Evolutionary conservation across 2,888 invertebrate genomes (phyloP), one percentile per base, ranked within the genome.

Genomic region (Oscheius sp.): DNA sequence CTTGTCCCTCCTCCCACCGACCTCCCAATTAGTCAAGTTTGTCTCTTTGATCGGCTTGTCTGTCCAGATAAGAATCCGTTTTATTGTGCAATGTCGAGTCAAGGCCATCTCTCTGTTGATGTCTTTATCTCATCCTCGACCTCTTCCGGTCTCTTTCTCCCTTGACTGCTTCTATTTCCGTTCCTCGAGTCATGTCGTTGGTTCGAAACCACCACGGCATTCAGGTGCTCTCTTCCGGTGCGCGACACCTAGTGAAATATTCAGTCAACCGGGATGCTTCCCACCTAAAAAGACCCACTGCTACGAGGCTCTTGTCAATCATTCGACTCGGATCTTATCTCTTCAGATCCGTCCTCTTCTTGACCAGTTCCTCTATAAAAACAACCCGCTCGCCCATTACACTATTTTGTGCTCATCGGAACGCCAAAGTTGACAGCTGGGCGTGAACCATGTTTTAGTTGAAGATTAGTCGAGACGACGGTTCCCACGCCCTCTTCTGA

Each of bases 381-480:
- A 53, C 68, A 21, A 35, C 21, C 1, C 42, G 13, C n/a, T 21
- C 53, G 55, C 42, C 68, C 55, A 53, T 68, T 55, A 68, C 68
- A 68, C 68, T 55, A 21, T 68, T 55, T 68, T 65, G 55, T 42
- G 42, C 60, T 60, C 51, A 47, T 51, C 65, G 51, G 65, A 65
- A 55, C 68, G 68, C 68, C 68, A 55, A 55, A 68, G 55, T 68
- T 68, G 68, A 68, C 68, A 68, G 68, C 68, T 37, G 68, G 55
- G 68, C 55, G 55, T 55, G 55, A 35, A 37, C 65, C 65, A 42
- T 51, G 50, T 65, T 42, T 3, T 7, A 5, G 3, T 42, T 42
- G 42, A 42, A 42, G 42, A 42, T 42, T 42, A 42, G 4, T 42
- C 42, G 42, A 42, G 42, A 42, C 4, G 42, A 42, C 42, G 42